Evolutionary conservation across 2,888 invertebrate species (phyloP).

Genomic region (Tiliacea aurago): DNA sequence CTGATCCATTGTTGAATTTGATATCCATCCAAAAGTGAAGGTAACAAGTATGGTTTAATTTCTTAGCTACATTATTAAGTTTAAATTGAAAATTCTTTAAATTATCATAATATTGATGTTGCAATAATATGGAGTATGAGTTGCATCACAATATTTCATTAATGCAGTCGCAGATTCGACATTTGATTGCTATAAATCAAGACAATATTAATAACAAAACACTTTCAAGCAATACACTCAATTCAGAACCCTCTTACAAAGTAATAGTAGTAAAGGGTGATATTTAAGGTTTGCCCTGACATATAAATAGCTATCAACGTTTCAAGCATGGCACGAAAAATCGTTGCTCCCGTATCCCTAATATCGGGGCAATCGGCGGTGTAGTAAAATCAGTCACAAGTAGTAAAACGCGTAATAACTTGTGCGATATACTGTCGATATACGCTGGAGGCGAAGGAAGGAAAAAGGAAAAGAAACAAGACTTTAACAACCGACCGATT

Average conservation of each 20-base stretch:
- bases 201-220: not conserved
- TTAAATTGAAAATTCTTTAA: too few species aligned
- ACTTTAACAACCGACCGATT: conserved; percentile 82
- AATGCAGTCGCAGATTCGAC: too few species aligned
- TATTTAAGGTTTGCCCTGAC: conserved; percentile 40
- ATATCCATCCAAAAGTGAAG: too few species aligned
- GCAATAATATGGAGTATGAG: too few species aligned
- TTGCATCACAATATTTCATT: too few species aligned
- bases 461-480: conserved; percentile 54
- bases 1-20: not conserved
- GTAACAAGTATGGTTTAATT: too few species aligned
- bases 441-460: conserved; percentile 73
- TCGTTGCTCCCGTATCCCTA: conserved; percentile 69
- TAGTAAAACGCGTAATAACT: conserved; percentile 85
- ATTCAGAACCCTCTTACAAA: conserved; percentile 27
- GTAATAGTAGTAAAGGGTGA: conserved; percentile 32
- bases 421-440: conserved; percentile 85
- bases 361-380: conserved; percentile 78
- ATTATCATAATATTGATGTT: too few species aligned
- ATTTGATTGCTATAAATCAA: too few species aligned
- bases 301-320: conserved; percentile 55
- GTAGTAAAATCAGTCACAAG: conserved; percentile 89
- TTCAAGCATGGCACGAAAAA: conserved; percentile 63
- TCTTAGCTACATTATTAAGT: too few species aligned
- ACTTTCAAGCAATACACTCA: not conserved